These are phyloP conservation scores for Morphnarchus princeps DNA, from an alignment of 2,113 vertebrate genomes.

Conservation along the genomic window DNA sequence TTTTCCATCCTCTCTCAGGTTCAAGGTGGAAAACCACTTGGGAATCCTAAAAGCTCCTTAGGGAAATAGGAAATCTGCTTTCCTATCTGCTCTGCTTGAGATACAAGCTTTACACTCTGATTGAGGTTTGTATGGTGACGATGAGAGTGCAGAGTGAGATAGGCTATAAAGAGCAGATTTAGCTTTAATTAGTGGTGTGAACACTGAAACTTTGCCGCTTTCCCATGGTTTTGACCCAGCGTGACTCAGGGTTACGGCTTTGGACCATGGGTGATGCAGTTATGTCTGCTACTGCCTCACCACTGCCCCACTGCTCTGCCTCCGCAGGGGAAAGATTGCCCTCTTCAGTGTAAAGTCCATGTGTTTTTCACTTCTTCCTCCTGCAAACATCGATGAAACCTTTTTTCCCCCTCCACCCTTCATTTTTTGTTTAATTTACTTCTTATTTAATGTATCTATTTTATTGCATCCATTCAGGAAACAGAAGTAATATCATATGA, in stretches of 20 bases:
- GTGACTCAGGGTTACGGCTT: background rate
- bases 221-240: background rate
- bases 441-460: background rate
- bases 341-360: background rate
- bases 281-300: rapidly evolving
- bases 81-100: background rate
- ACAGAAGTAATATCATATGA: background rate
- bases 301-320: background rate
- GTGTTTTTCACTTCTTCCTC: background rate
- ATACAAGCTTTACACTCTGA: background rate
- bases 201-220: background rate
- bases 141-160: background rate
- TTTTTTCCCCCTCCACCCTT: background rate
- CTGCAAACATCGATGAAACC: background rate
- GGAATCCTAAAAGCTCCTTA: background rate
- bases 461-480: background rate
- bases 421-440: background rate
- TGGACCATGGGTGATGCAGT: too few relatives aligned
- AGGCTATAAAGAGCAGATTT: background rate
- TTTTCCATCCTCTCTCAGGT: background rate
- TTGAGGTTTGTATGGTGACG: background rate
- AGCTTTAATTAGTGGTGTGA: background rate
- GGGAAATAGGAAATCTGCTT: background rate
- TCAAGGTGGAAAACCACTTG: background rate
- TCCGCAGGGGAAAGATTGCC: background rate